Conservation (phyloP, 2,797 vertebrate genomes). For the Fistularia tabacaria region DNA sequence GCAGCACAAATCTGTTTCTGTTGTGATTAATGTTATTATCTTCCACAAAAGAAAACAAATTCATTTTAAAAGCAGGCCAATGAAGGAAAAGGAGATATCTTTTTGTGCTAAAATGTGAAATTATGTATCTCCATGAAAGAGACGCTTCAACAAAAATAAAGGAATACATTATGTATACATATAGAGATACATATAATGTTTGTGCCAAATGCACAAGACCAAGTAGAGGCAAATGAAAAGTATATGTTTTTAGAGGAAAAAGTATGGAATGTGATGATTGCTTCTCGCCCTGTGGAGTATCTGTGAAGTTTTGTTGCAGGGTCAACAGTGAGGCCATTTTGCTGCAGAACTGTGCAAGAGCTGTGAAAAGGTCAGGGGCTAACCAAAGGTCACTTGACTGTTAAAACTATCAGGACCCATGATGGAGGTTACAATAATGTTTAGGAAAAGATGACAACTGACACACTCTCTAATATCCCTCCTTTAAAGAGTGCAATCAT, state of each 20-base stretch:
- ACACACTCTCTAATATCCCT: constrained; percentile 18
- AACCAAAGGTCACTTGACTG: constrained; percentile 83
- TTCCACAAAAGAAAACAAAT: constrained; percentile 9
- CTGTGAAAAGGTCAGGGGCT: constrained; percentile 83
- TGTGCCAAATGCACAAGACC: neutral
- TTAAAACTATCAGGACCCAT: constrained; percentile 72
- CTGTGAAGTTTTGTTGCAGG: constrained; percentile 49
- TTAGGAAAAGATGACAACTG: constrained; percentile 63
- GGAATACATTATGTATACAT: no score
- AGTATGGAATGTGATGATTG: constrained; percentile 49
- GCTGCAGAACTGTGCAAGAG: constrained; percentile 40
- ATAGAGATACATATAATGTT: no score
- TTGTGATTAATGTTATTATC: constrained; percentile 56
- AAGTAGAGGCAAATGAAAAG: neutral
- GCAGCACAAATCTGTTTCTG: constrained; percentile 38
- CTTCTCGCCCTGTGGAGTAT: constrained; percentile 37
- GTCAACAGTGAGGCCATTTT: constrained; percentile 37
- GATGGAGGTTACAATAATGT: constrained; percentile 79
- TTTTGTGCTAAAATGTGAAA: no score
- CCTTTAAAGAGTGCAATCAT: neutral
- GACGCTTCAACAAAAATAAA: no score
- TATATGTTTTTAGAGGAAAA: neutral
- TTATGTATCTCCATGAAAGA: no score
- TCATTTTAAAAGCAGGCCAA: neutral
- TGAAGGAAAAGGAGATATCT: no score